Base-by-base conservation (phyloP, 2,888 invertebrate species). In the Sinhomidia bicolor region DNA sequence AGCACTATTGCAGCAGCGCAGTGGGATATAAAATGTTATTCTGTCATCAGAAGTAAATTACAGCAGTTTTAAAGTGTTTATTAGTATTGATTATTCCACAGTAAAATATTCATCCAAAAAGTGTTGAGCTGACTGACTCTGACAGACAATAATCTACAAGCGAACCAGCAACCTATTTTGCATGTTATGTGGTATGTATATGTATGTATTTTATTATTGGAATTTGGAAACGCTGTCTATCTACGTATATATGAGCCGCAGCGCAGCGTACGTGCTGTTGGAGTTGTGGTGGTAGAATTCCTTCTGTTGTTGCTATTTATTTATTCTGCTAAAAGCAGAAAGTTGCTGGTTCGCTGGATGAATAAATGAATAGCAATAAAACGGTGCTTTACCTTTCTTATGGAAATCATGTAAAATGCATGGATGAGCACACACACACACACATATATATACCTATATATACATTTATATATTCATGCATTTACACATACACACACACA, bases 301-400 rank as follows among this genome's bases (percentile, higher is more conserved):
- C 9, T 57, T 2, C 57, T 6, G 57, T 57, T 57, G 57, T n/a
- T n/a, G n/a, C n/a, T n/a, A n/a, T n/a, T 57, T 57, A 57, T 57
- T 57, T 62, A 62, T 62, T 62, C 62, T 29, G 29, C 12, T 10
- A 29, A 14, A 29, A 62, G 29, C 29, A 62, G 14, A 62, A 62
- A 29, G 12, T 62, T 6, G n/a, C 29, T n/a, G 68, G 0, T 36
- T 36, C 36, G 36, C 36, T n/a, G 36, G 17, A 68, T 68, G 68
- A 36, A 68, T 68, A 68, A 68, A 68, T 36, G 36, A 68, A 68
- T 68, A 68, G 36, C 62, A 62, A 62, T 62, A 62, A 62, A 62
- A 62, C 29, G 62, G 62, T 62, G 29, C 62, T 62, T 62, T 62
- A 62, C 62, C 60, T 62, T 62, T 62, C 23, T 62, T 29, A 62